Conservation (phyloP, 2,888 invertebrate genomes). For the Apotomis capreana region DNA sequence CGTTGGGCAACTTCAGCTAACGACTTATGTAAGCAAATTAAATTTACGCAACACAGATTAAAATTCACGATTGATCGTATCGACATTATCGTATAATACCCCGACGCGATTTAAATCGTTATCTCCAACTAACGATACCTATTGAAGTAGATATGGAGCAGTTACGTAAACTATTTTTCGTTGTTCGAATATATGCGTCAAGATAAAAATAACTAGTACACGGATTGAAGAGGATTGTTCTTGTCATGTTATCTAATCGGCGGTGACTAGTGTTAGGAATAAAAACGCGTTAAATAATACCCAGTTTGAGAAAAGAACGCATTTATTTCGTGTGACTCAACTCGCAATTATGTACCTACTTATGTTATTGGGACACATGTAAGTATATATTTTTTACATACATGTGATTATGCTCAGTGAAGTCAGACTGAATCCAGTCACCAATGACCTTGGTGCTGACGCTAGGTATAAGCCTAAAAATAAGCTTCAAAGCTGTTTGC, state of each 20-base stretch:
- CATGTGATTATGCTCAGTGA: too few relatives aligned
- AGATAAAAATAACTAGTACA: conserved; percentile 35
- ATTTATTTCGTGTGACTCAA: conserved; percentile 10
- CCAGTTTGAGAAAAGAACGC: conserved; percentile 10
- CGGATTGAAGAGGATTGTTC: conserved; percentile 23
- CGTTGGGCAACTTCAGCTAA: conserved; percentile 24
- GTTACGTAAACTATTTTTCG: conserved; percentile 33
- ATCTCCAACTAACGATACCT: conserved; percentile 10
- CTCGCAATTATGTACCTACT: background rate
- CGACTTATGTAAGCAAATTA: conserved; percentile 46
- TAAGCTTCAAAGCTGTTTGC: too few relatives aligned
- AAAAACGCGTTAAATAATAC: conserved; percentile 20
- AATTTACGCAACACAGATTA: conserved; percentile 35
- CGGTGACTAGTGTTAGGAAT: conserved; percentile 4
- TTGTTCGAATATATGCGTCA: background rate
- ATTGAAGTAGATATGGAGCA: background rate
- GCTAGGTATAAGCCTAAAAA: too few relatives aligned
- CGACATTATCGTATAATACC: conserved; percentile 5
- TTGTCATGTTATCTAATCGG: conserved; percentile 34
- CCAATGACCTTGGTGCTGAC: too few relatives aligned
- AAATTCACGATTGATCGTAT: conserved; percentile 25
- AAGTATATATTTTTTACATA: too few relatives aligned
- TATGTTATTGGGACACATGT: background rate
- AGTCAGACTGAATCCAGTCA: too few relatives aligned
- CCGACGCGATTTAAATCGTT: conserved; percentile 24